phyloP scores from a whole-genome alignment of 92 coral and sea anemone species.

The Epizoanthus rinbou region DNA sequence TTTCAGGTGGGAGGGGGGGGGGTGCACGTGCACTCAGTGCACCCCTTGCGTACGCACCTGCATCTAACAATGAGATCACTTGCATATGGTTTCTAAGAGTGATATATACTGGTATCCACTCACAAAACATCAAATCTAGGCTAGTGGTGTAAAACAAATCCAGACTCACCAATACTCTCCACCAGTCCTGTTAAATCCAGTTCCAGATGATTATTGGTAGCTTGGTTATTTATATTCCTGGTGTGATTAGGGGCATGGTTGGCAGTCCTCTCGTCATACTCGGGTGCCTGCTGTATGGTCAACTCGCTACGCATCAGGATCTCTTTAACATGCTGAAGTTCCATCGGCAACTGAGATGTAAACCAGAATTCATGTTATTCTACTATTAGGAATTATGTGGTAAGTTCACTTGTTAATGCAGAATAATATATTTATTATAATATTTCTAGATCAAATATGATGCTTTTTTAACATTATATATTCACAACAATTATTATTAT shows the following conservation, averaged over 20 bases:
- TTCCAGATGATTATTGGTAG: constrained; percentile 72
- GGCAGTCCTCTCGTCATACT: constrained; percentile 23
- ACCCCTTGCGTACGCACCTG: too few relatives aligned
- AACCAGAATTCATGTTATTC: not conserved
- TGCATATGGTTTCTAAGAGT: too few relatives aligned
- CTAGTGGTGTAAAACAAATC: not conserved
- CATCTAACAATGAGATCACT: too few relatives aligned
- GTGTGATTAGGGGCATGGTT: constrained; percentile 37
- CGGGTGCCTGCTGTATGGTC: constrained; percentile 46
- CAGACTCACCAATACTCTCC: constrained; percentile 88
- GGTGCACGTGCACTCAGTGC: too few relatives aligned
- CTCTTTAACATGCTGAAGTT: constrained; percentile 90
- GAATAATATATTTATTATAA: not conserved
- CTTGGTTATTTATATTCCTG: constrained; percentile 42
- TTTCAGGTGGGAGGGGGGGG: too few relatives aligned
- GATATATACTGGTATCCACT: too few relatives aligned
- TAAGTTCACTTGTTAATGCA: not conserved
- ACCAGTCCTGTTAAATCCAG: constrained; percentile 93
- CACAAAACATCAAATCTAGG: too few relatives aligned
- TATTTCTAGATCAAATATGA: too few relatives aligned
- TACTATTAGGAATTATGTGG: not conserved
- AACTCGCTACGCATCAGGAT: constrained; percentile 79
- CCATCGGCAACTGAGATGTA: constrained; percentile 84
- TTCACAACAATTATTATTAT: too few relatives aligned
- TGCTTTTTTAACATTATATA: too few relatives aligned